phyloP scores from a whole-genome alignment of 2,888 invertebrate species.

The Augochlorella aurata region DNA sequence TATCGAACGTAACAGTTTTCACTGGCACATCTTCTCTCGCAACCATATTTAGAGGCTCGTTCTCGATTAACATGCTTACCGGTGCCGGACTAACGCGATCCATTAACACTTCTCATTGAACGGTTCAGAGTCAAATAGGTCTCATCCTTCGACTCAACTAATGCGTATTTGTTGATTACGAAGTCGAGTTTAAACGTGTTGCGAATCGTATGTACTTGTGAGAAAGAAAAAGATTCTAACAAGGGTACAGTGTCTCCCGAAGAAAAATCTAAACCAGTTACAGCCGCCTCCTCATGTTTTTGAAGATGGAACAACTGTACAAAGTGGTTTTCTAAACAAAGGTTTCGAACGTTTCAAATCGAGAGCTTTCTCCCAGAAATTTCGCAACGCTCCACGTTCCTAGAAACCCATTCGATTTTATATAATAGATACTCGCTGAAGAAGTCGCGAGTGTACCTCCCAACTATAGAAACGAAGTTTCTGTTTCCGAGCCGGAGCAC shows the following conservation, averaged over 20 bases:
- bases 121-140: too few relatives aligned
- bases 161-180: neutral
- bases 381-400: too few relatives aligned
- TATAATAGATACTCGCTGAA: too few relatives aligned
- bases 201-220: neutral
- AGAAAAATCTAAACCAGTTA: too few relatives aligned
- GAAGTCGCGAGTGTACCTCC: too few relatives aligned
- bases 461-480: too few relatives aligned
- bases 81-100: constrained; percentile 3
- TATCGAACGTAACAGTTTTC: constrained; percentile 74
- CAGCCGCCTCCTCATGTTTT: too few relatives aligned
- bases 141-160: neutral
- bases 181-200: neutral
- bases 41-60: constrained; percentile 17
- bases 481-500: neutral
- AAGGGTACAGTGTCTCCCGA: neutral
- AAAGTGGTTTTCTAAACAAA: too few relatives aligned
- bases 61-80: constrained; percentile 24
- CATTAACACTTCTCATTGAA: constrained; percentile 9
- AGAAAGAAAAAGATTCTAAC: neutral
- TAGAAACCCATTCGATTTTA: too few relatives aligned
- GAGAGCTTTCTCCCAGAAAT: too few relatives aligned
- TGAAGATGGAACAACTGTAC: too few relatives aligned
- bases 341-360: too few relatives aligned
- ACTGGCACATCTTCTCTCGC: constrained; percentile 59